phyloP scores from a whole-genome alignment of 2,888 invertebrate genomes.

The Spatulosminthurus flaviceps region DNA sequence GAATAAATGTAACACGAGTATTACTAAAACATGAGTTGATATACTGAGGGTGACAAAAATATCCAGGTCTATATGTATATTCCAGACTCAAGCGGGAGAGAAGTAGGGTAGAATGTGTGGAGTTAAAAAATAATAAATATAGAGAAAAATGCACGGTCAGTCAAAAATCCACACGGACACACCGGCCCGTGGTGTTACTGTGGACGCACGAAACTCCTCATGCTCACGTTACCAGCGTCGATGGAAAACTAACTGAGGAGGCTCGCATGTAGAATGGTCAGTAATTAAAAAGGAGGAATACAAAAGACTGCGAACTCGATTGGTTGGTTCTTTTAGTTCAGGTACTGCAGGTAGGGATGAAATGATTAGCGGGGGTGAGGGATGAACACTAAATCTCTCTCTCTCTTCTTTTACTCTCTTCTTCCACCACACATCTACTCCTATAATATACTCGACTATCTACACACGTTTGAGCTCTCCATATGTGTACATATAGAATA shows the following conservation, averaged over 20 bases:
- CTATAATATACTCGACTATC: not conserved
- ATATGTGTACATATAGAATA: not conserved
- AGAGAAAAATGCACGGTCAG: not conserved
- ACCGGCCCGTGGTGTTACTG: constrained; percentile 10
- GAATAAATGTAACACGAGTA: too few relatives aligned
- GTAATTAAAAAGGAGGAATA: constrained; percentile 63
- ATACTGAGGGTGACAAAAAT: too few relatives aligned
- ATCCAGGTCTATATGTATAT: too few relatives aligned
- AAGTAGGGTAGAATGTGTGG: not conserved
- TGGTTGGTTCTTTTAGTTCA: constrained; percentile 55
- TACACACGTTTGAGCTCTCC: too few relatives aligned
- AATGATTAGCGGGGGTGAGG: constrained; percentile 51
- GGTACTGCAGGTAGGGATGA: constrained; percentile 53
- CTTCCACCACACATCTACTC: not conserved
- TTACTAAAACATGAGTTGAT: too few relatives aligned
- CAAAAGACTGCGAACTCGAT: constrained; percentile 62
- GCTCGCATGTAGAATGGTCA: constrained; percentile 62
- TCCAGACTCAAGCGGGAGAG: too few relatives aligned
- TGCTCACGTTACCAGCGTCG: constrained; percentile 51
- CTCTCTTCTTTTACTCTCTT: not conserved
- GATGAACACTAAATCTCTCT: constrained; percentile 34
- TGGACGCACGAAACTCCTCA: constrained; percentile 26
- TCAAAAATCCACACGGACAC: constrained; percentile 22
- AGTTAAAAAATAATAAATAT: too few relatives aligned
- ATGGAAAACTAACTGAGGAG: constrained; percentile 59